phyloP scores from a whole-genome alignment of 2,113 vertebrate genomes.

The Pterocles orientalis region DNA sequence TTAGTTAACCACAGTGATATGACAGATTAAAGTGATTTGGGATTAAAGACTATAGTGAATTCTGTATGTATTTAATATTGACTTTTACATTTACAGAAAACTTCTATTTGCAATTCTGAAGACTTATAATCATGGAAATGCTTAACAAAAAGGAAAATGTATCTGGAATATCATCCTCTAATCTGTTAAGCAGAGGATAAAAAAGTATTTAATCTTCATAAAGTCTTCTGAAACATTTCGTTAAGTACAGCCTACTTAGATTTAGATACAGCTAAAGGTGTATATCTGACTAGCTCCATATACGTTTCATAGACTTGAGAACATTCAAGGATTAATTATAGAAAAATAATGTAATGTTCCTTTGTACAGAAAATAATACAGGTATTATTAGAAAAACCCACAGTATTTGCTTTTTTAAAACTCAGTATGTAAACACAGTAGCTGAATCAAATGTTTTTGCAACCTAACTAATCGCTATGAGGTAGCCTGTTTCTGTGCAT shows the following conservation, averaged over 20 bases:
- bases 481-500: neutral
- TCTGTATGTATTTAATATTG: neutral
- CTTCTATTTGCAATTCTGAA: neutral
- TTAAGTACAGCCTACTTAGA: neutral
- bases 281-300: neutral
- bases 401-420: neutral
- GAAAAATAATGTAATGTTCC: neutral
- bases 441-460: neutral
- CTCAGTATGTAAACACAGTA: neutral
- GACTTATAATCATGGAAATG: neutral
- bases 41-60: neutral
- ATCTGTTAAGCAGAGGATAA: constrained; percentile 8
- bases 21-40: neutral
- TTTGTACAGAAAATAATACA: neutral
- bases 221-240: neutral
- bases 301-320: neutral
- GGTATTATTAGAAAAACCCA: neutral
- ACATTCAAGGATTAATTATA: neutral
- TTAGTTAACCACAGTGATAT: neutral
- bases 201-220: neutral
- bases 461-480: neutral
- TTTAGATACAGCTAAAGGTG: neutral
- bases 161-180: neutral
- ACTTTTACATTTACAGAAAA: neutral
- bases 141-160: neutral